Evolutionary conservation across 2,797 vertebrate species (phyloP).

Genomic region (Erethizon dorsatum): DNA sequence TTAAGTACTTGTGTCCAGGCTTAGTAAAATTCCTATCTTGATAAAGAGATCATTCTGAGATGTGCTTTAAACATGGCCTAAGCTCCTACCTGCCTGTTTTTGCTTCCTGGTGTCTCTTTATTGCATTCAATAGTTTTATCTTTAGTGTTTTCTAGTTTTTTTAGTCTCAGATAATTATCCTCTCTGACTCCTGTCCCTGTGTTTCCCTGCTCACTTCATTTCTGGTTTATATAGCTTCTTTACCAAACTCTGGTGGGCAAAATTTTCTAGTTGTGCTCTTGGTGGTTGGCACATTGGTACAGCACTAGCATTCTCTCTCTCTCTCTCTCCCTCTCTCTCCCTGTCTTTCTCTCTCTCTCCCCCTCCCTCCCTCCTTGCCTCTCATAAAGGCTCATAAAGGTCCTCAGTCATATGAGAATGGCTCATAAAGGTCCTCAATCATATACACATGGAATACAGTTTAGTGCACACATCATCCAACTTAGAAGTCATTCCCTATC

Average conservation of each 20-base stretch:
- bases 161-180: neutral
- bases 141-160: neutral
- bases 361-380: neutral
- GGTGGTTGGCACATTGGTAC: neutral
- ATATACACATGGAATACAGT: neutral
- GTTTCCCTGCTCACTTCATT: neutral
- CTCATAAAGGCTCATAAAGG: too few species aligned
- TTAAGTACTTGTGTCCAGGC: neutral
- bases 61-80: neutral
- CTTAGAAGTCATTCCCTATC: neutral
- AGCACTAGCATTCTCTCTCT: neutral
- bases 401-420: too few species aligned
- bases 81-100: neutral
- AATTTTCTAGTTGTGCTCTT: neutral
- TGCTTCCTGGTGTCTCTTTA: neutral
- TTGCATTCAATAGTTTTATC: neutral
- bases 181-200: fast-evolving
- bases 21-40: neutral
- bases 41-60: neutral
- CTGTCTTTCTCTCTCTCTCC: neutral
- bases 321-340: neutral
- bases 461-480: neutral
- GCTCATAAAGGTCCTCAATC: neutral
- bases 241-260: neutral
- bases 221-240: neutral